Base-by-base conservation (phyloP, 2,888 invertebrate species). In the Pharmacophagus antenor region DNA sequence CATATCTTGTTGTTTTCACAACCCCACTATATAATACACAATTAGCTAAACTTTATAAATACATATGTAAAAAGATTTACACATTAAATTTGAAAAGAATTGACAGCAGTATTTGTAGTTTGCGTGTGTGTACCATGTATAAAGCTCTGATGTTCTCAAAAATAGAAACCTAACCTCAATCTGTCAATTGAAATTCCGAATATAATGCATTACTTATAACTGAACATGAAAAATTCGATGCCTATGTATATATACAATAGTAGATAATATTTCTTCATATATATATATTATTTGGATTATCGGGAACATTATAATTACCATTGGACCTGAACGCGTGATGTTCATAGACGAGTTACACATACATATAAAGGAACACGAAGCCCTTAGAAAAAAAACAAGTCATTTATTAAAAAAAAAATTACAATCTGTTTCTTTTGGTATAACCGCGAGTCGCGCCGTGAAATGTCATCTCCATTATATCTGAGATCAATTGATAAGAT, bases 381-480 rank as follows among this genome's bases (percentile, higher is more conserved):
- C 79, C 64, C 79, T 83, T 83, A 85, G 65, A 76, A 77, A 74
- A 73, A 68, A 71, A 74, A 66, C 63, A 67, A 70, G 67, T 66
- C 20, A 70, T 63, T 69, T 61, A 67, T 75, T 78, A 49, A 20
- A 42, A 27, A 80, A 42, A 80, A 82, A 80, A 82, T 84, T 82
- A 84, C 83, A 85, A 67, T 74, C 77, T 81, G 81, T 80, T 83
- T 82, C 76, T 81, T 89, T 89, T 89, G 89, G 88, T 89, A 85
- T 85, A n/a, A 79, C 70, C 69, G 76, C 78, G 77, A 79, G 77
- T 76, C 73, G 77, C 63, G 66, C 76, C 80, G 79, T 78, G 78
- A 69, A 69, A 68, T 71, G 76, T 70, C 37, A 68, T 67, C 67
- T 66, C 69, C 68, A 71, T 70, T 71, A 70, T 74, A 70, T 77